Percentiles rank a stretch among this genome's conserved stretches.
phyloP scores from a whole-genome alignment of 2,888 invertebrate genomes.

The Carabus problematicus region DNA sequence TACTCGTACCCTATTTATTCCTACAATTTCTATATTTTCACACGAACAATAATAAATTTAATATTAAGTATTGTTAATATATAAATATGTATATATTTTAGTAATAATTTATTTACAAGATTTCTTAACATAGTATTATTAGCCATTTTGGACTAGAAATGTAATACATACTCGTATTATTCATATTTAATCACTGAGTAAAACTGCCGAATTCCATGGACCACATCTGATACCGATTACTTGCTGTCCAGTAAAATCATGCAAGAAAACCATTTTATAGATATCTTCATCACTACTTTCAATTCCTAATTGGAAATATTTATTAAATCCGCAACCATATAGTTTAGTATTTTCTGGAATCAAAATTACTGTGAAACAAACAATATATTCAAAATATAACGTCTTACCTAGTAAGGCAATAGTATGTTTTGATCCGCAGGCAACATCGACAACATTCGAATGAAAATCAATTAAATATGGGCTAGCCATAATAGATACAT shows the following conservation, averaged over 20 bases:
- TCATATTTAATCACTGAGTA: conserved; percentile 45
- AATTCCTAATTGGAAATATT: conserved; percentile 78
- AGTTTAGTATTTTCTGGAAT: conserved; percentile 68
- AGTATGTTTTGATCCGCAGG: conserved; percentile 82
- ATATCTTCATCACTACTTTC: conserved; percentile 52
- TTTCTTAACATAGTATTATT: neutral
- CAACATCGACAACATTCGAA: conserved; percentile 62
- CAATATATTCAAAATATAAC: conserved; percentile 22
- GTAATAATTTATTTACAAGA: neutral
- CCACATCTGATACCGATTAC: conserved; percentile 58
- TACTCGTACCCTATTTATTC: conserved; percentile 44
- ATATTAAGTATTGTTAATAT: conserved; percentile 11
- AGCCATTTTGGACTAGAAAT: neutral
- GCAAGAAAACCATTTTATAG: conserved; percentile 50
- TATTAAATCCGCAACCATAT: conserved; percentile 82
- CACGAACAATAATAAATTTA: neutral
- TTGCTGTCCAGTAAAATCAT: conserved; percentile 48
- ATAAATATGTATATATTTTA: neutral
- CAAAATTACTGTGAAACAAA: conserved; percentile 40
- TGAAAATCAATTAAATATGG: conserved; percentile 63
- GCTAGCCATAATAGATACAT: conserved; percentile 59
- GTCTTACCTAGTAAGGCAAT: conserved; percentile 66
- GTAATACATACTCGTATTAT: conserved; percentile 21
- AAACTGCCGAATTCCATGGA: conserved; percentile 60
- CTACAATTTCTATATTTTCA: conserved; percentile 5